phyloP scores from a whole-genome alignment of 2,113 vertebrate genomes.

The Barbus barbus region DNA sequence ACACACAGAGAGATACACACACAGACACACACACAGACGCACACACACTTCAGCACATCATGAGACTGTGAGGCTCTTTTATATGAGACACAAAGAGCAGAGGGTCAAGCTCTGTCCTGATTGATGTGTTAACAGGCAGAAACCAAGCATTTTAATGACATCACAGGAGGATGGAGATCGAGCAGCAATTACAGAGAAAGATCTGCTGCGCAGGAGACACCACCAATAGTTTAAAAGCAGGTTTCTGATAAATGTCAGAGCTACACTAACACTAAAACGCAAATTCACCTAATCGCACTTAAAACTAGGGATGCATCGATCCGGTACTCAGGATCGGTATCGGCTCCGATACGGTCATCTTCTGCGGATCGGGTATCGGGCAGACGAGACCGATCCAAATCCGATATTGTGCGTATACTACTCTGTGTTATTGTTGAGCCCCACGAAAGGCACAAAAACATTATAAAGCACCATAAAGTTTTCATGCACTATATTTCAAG shows the following conservation, averaged over 20 bases:
- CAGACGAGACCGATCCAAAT: too few relatives aligned
- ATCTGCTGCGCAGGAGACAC: neutral
- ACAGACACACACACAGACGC: too few relatives aligned
- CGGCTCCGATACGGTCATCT: too few relatives aligned
- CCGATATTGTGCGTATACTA: too few relatives aligned
- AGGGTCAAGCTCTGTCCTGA: neutral
- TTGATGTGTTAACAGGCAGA: constrained; percentile 5
- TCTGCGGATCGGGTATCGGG: too few relatives aligned
- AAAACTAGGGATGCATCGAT: too few relatives aligned
- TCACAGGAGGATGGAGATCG: neutral
- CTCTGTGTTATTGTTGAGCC: too few relatives aligned
- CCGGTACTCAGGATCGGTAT: too few relatives aligned
- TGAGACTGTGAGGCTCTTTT: neutral
- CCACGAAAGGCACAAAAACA: too few relatives aligned
- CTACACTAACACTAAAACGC: neutral
- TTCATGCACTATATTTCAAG: too few relatives aligned
- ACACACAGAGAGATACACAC: too few relatives aligned
- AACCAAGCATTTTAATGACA: constrained; percentile 9
- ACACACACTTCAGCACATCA: neutral
- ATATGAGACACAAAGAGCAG: neutral
- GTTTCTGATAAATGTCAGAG: neutral
- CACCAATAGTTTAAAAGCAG: neutral
- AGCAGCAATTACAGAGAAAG: neutral
- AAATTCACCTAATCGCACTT: neutral
- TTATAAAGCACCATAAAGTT: too few relatives aligned